Base-by-base conservation (phyloP, 2,797 vertebrate genomes). In the Alca torda region DNA sequence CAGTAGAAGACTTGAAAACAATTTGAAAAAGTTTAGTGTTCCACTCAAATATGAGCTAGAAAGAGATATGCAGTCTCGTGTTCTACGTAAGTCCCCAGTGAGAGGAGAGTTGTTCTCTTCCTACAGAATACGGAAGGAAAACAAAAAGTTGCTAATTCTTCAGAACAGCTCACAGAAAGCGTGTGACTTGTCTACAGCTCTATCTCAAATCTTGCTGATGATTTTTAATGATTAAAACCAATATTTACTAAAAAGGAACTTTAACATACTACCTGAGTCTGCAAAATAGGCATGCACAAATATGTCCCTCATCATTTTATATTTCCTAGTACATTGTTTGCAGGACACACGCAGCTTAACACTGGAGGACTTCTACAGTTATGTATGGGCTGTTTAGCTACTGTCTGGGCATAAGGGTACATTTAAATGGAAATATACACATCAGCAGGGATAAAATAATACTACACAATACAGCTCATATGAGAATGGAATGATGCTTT, bases 21-120 rank as follows among this genome's bases (percentile, higher is more conserved):
- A 37, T 31, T 35, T 35, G 31, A 19, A 54, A 35, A 76, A 50
- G 35, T 28, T 57, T 17, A 72, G 28, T 20, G 25, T 78, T 76
- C 50, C 19, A 13, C 37, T 56, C 54, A 45, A 65, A 59, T 6
- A 24, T 3, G n/a, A 83, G 56, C 48, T 63, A 35, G 30, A 41
- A 37, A 39, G 43, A 31, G 25, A 23, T 5, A n/a, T 2, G 63
- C n/a, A 10, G 0, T 1, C 25, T 46, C 31, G 8, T 6, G 26
- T 35, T 60, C 21, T 5, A 39, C 2, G 0, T 20, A 48, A 61
- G 13, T 26, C 54, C 54, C 33, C 9, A 21, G 63, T 25, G 18
- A 56, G 30, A 39, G 19, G n/a, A 21, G 26, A 37, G 41, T 7
- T 46, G 12, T 31, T n/a, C 18, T 35, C 56, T 61, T 68, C 56